These are phyloP conservation scores for Heliconius congener DNA, from an alignment of 1,140 invertebrate genomes.

Conservation along the genomic window DNA sequence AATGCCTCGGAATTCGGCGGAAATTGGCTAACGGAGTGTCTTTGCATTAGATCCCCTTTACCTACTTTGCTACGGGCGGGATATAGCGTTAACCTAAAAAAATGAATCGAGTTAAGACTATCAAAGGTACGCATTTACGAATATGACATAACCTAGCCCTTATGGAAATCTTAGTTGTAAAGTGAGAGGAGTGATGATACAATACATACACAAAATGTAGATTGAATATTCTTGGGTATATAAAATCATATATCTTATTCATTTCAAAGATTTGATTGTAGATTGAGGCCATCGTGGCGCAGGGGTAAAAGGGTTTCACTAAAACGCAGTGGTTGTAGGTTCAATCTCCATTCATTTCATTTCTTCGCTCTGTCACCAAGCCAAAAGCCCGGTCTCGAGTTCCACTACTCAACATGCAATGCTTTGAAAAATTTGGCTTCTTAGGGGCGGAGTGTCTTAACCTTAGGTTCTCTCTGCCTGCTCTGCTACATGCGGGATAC, in stretches of 20 bases:
- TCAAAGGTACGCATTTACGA: conserved; percentile 3
- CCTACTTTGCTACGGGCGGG: not conserved
- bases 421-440: too few species aligned
- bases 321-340: too few species aligned
- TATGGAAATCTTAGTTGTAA: conserved; percentile 26
- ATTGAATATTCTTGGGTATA: not conserved
- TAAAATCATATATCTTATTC: not conserved
- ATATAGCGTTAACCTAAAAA: not conserved
- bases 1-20: too few species aligned
- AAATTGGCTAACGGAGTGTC: not conserved
- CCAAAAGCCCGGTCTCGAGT: too few species aligned
- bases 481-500: too few species aligned
- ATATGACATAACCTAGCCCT: conserved; percentile 22
- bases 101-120: not conserved
- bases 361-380: too few species aligned
- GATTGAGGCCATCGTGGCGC: too few species aligned
- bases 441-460: too few species aligned
- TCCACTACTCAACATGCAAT: too few species aligned
- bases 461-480: too few species aligned
- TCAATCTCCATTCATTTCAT: too few species aligned
- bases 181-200: not conserved
- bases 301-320: too few species aligned
- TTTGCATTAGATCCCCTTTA: not conserved
- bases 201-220: not conserved
- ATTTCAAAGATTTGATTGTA: not conserved